These are phyloP conservation scores for Phaethornis superciliosus DNA, from an alignment of 2,113 vertebrate species.

Conservation along the genomic window DNA sequence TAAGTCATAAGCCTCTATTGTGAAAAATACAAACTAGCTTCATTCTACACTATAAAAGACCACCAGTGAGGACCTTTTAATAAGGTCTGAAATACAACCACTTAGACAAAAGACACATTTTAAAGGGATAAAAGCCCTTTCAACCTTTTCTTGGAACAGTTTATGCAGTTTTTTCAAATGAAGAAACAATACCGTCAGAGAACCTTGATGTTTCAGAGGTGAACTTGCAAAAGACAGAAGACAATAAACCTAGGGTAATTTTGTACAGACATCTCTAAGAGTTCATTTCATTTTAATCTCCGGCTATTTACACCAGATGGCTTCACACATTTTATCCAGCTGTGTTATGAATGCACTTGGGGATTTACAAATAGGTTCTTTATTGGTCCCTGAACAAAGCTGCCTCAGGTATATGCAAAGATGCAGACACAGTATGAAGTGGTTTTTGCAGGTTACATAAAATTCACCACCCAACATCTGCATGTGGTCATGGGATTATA, in stretches of 20 bases:
- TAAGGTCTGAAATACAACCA: neutral
- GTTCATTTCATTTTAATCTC: neutral
- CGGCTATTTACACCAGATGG: neutral
- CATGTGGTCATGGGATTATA: neutral
- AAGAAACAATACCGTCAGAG: neutral
- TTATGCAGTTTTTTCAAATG: neutral
- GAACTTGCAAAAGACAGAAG: neutral
- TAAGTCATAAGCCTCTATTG: neutral
- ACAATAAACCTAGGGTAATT: neutral
- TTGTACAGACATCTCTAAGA: neutral
- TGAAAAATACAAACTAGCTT: neutral
- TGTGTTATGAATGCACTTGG: neutral
- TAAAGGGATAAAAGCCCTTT: neutral
- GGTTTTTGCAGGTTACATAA: neutral
- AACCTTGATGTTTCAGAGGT: neutral
- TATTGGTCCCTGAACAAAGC: neutral
- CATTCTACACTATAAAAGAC: neutral
- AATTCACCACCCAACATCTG: neutral
- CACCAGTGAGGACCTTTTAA: neutral
- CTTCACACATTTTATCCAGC: neutral
- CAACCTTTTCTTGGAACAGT: neutral
- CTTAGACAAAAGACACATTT: neutral
- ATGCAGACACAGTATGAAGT: neutral
- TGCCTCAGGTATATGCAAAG: neutral
- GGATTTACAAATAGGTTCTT: neutral